Evolutionary conservation across 30 jellyfish, hydroid and myxozoan genomes (phyloP).

Genomic region (Nemopilema nomurai): DNA sequence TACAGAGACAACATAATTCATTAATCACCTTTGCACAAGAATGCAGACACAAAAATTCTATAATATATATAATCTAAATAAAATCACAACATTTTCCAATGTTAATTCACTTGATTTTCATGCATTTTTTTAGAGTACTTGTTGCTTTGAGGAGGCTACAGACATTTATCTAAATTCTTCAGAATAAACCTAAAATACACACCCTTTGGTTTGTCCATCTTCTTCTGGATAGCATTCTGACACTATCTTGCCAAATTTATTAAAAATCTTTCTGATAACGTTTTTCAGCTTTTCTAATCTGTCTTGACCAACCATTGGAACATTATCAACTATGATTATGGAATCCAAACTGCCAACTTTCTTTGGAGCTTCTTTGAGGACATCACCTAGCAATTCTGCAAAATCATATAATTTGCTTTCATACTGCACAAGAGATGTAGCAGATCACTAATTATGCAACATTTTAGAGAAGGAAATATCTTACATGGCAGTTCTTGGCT

Average conservation of each 20-base stretch:
- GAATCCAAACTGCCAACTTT: conserved; percentile 92
- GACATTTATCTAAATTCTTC: neutral
- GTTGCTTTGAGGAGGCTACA: no score
- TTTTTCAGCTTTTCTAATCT: conserved; percentile 90
- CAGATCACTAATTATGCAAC: no score
- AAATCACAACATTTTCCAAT: no score
- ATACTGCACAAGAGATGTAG: no score
- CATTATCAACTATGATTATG: conserved; percentile 92
- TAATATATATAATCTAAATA: no score
- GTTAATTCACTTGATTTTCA: no score
- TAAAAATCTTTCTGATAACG: conserved; percentile 87
- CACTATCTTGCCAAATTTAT: conserved; percentile 84
- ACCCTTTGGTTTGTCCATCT: conserved; percentile 96
- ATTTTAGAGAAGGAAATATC: no score
- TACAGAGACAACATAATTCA: neutral
- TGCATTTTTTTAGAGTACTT: no score
- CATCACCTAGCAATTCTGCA: conserved; percentile 83
- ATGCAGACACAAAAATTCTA: no score
- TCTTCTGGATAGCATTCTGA: conserved; percentile 90
- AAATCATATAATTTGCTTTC: no score
- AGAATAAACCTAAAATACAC: neutral
- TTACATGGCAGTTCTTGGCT: no score
- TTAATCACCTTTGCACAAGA: no score
- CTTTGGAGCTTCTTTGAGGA: conserved; percentile 85
- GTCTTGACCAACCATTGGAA: conserved; percentile 98